phyloP scores from a whole-genome alignment of 1,140 invertebrate genomes.

The Drosophila carrolli region DNA sequence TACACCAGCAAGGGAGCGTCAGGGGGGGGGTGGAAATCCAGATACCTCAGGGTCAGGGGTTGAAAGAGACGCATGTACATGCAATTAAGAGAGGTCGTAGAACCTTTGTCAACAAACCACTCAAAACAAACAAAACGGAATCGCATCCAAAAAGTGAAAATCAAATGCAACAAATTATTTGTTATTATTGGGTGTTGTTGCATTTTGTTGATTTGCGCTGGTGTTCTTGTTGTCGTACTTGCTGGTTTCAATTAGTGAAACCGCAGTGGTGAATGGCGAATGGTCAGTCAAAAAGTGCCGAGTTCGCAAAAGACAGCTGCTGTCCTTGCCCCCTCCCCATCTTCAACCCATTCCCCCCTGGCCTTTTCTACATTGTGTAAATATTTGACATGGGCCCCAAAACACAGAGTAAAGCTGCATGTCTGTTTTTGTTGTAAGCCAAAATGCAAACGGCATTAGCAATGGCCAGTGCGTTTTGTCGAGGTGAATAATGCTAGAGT shows the following conservation, averaged over 20 bases:
- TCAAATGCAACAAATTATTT: slow-evolving; percentile 66
- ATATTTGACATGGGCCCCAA: slow-evolving; percentile 64
- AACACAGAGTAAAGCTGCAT: slow-evolving; percentile 34
- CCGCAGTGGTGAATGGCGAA: slow-evolving; percentile 50
- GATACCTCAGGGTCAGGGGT: slow-evolving; percentile 16
- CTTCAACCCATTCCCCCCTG: neutral
- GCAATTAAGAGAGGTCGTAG: slow-evolving; percentile 32
- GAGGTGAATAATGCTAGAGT: slow-evolving; percentile 11
- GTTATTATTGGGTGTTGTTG: slow-evolving; percentile 2
- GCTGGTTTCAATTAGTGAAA: slow-evolving; percentile 67
- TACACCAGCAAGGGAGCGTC: slow-evolving; percentile 12
- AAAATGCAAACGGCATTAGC: slow-evolving; percentile 74
- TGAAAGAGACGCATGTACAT: slow-evolving; percentile 43
- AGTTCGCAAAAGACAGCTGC: slow-evolving; percentile 22
- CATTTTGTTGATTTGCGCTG: slow-evolving; percentile 21
- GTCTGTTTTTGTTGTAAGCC: slow-evolving; percentile 57
- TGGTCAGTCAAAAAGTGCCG: slow-evolving; percentile 36
- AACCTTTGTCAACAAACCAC: slow-evolving; percentile 16
- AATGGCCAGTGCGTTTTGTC: slow-evolving; percentile 63
- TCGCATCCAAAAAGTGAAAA: slow-evolving; percentile 62
- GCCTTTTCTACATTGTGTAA: slow-evolving; percentile 55
- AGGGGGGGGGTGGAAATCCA: neutral
- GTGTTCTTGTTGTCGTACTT: neutral
- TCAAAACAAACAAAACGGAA: slow-evolving; percentile 61
- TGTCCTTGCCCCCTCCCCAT: neutral